A percentile compares a stretch with the other conserved stretches of the same genome.
Evolutionary conservation across 2,797 vertebrate genomes (phyloP).

Genomic region (Onychomys torridus): DNA sequence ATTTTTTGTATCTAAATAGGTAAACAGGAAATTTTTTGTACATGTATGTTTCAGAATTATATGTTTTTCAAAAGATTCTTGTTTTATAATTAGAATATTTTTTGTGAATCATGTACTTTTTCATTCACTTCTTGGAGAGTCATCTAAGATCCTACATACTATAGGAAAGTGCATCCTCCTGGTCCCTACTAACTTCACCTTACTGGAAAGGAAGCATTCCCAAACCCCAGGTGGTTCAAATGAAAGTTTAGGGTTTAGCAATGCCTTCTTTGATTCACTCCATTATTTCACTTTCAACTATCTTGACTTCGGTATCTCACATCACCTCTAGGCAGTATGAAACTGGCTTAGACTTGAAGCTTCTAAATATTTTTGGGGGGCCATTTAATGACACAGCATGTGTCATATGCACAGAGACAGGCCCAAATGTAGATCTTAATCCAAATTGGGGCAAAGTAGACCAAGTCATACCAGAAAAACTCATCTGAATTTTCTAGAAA

Average conservation of each 20-base stretch:
- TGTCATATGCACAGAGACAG: neutral
- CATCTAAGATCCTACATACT: neutral
- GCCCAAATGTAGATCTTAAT: neutral
- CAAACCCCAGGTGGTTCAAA: neutral
- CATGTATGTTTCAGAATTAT: neutral
- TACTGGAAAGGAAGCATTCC: neutral
- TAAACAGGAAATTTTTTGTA: neutral
- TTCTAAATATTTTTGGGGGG: neutral
- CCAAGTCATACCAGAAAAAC: neutral
- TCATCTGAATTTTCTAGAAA: neutral
- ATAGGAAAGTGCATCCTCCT: neutral
- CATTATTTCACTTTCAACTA: neutral
- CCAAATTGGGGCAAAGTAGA: neutral
- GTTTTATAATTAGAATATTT: neutral
- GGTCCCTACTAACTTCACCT: neutral
- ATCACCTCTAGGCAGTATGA: neutral
- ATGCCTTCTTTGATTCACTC: neutral
- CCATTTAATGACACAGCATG: neutral
- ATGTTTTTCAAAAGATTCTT: neutral
- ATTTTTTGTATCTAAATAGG: conserved; percentile 31
- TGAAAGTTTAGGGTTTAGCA: neutral
- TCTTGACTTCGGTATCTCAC: neutral
- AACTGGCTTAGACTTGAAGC: neutral
- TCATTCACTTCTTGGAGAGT: neutral
- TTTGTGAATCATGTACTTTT: neutral